A percentile compares a stretch with the other conserved stretches of the same genome.
Evolutionary conservation across 2,113 vertebrate genomes (phyloP).

Genomic region (Mobula hypostoma): DNA sequence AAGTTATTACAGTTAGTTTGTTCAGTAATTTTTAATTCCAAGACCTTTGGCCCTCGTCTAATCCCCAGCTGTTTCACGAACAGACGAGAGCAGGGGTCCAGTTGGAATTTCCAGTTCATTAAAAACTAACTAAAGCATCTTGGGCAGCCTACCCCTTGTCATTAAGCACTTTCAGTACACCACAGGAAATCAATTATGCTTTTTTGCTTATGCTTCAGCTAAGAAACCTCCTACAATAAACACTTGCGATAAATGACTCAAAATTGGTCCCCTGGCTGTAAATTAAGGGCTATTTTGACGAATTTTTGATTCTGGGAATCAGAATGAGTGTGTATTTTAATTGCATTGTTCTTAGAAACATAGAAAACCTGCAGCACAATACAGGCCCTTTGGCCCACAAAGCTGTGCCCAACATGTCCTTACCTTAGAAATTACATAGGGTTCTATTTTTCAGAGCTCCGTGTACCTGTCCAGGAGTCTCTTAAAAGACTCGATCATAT

Average conservation of each 20-base stretch:
- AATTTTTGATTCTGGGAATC: background rate
- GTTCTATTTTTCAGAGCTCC: no score
- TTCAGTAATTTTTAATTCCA: background rate
- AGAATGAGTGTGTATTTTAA: background rate
- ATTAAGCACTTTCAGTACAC: background rate
- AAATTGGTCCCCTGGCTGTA: background rate
- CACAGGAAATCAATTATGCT: background rate
- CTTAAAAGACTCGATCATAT: no score
- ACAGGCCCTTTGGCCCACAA: no score
- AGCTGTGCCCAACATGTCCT: no score
- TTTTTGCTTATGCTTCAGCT: background rate
- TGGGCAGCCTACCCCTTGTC: background rate
- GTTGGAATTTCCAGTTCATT: background rate
- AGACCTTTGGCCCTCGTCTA: background rate
- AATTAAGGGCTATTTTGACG: background rate
- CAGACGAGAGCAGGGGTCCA: background rate
- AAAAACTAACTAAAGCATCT: background rate
- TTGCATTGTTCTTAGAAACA: background rate
- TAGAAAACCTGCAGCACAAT: no score
- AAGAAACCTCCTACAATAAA: background rate
- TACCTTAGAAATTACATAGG: no score
- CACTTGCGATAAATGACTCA: background rate
- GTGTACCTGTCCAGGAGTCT: no score
- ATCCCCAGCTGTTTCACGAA: background rate
- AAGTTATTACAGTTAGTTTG: conserved; percentile 5